Evolutionary conservation across 1,140 invertebrate species (phyloP).

Genomic region (Diabrotica virgifera): DNA sequence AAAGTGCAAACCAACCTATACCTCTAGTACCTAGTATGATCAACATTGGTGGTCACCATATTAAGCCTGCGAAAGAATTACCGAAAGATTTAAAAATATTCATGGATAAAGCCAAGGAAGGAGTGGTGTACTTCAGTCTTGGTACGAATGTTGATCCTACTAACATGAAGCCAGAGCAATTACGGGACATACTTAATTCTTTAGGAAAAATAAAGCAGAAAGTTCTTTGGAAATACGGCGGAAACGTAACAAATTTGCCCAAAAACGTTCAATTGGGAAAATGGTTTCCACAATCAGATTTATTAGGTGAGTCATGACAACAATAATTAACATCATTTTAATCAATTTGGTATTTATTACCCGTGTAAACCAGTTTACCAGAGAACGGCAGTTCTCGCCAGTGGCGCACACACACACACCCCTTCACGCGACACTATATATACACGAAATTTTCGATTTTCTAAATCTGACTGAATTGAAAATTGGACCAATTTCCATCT

Average conservation of each 20-base stretch:
- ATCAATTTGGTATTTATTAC: background rate
- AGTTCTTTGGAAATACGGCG: slow-evolving; percentile 55
- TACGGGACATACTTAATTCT: slow-evolving; percentile 46
- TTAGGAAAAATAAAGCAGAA: slow-evolving; percentile 52
- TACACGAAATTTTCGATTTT: too few species aligned
- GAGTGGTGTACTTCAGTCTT: slow-evolving; percentile 57
- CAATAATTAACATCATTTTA: background rate
- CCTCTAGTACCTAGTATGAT: slow-evolving; percentile 50
- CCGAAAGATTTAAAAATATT: slow-evolving; percentile 52
- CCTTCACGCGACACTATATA: too few species aligned
- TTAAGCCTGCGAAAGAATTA: slow-evolving; percentile 41
- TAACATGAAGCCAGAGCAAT: slow-evolving; percentile 48
- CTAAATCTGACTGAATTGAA: too few species aligned
- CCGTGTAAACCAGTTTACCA: too few species aligned
- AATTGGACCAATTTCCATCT: too few species aligned
- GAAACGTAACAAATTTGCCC: slow-evolving; percentile 41
- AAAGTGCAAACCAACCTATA: slow-evolving; percentile 32
- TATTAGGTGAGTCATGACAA: slow-evolving; percentile 25
- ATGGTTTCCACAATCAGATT: slow-evolving; percentile 30
- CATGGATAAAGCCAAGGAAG: slow-evolving; percentile 45
- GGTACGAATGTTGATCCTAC: slow-evolving; percentile 58
- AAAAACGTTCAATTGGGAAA: slow-evolving; percentile 24
- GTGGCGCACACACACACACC: too few species aligned
- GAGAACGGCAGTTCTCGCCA: too few species aligned
- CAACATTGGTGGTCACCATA: slow-evolving; percentile 49